Evolutionary conservation across 2,888 invertebrate genomes (phyloP).

Genomic region (Kryphioiulus occultus): DNA sequence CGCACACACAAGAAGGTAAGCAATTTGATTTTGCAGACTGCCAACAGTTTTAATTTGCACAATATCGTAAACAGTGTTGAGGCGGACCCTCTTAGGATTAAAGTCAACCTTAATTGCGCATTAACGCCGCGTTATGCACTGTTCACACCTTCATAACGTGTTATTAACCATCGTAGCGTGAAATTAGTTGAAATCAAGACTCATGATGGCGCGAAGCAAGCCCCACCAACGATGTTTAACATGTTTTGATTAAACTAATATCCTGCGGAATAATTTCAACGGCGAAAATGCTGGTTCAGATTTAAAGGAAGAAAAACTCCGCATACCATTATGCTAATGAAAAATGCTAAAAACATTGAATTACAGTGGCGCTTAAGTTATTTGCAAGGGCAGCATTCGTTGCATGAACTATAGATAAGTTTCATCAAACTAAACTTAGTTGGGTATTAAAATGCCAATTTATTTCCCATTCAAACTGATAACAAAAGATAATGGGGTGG

Average conservation of each 20-base stretch:
- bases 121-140: slow-evolving; percentile 24
- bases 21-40: background rate
- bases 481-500: too few species aligned
- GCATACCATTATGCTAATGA: too few species aligned
- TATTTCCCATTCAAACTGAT: too few species aligned
- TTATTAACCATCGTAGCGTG: slow-evolving; percentile 37
- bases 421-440: too few species aligned
- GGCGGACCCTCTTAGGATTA: slow-evolving; percentile 13
- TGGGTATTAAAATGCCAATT: too few species aligned
- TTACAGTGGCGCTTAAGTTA: too few species aligned
- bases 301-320: too few species aligned
- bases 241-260: background rate
- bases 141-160: slow-evolving; percentile 34
- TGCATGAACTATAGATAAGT: too few species aligned
- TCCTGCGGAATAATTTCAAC: background rate
- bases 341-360: too few species aligned
- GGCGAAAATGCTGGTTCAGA: too few species aligned
- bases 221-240: background rate
- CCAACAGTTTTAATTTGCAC: slow-evolving; percentile 1
- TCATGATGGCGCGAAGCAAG: background rate
- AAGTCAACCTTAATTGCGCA: slow-evolving; percentile 8
- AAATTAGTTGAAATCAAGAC: slow-evolving; percentile 33
- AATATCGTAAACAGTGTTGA: background rate
- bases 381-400: too few species aligned
- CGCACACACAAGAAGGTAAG: slow-evolving; percentile 18